Conservation (phyloP, 2,888 invertebrate species). For the Panopea generosa region DNA sequence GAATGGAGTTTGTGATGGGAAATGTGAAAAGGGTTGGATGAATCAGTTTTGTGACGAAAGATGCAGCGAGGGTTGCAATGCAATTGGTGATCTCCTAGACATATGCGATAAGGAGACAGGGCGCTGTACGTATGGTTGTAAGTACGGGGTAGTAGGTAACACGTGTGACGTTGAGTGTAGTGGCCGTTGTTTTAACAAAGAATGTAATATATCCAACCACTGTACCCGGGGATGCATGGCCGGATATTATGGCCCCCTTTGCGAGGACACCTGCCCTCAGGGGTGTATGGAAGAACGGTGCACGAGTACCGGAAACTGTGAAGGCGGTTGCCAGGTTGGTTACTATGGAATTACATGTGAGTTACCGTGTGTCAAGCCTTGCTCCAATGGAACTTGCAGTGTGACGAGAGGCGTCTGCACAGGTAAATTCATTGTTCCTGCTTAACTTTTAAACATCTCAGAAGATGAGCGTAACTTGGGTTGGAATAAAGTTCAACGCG, state of each 20-base stretch:
- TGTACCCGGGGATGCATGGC: conserved; percentile 10
- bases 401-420: neutral
- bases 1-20: neutral
- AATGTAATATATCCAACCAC: neutral
- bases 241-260: conserved; percentile 12
- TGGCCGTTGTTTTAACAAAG: neutral
- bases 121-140: conserved; percentile 15
- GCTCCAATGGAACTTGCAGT: conserved; percentile 3
- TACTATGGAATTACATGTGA: conserved; percentile 12
- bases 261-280: conserved; percentile 11
- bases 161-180: conserved; percentile 15
- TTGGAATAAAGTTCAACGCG: no score
- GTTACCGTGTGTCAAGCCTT: neutral
- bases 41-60: neutral
- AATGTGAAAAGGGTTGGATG: conserved; percentile 12
- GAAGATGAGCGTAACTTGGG: no score
- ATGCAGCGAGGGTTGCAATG: conserved; percentile 23
- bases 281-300: conserved; percentile 8
- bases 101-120: neutral
- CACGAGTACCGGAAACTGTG: conserved; percentile 8
- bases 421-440: neutral
- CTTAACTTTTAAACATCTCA: no score
- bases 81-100: neutral
- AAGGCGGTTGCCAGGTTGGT: conserved; percentile 16
- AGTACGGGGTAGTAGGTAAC: neutral